Base-by-base conservation (phyloP, 2,888 invertebrate genomes). In the Yponomeuta cagnagella region DNA sequence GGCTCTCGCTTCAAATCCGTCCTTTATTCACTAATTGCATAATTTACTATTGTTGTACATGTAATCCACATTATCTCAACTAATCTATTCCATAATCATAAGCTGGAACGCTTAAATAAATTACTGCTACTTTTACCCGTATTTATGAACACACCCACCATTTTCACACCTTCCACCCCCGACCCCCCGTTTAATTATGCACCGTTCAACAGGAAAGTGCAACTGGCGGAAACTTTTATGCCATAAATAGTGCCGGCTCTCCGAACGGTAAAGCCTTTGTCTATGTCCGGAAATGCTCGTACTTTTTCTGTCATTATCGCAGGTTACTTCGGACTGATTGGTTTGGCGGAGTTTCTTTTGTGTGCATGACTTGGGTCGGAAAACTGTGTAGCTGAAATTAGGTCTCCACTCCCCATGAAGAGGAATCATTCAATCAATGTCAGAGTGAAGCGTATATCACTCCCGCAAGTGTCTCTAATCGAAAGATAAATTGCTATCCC, bases 161-260 rank as follows among this genome's bases (percentile, higher is more conserved):
- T 58, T 30, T 65, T 68, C 48, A 23, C 48, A 68, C 68, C 68
- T 23, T n/a, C 52, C 68, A 10, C 68, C 31, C 48, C 30, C 2
- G 12, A 10, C 68, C 10, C 58, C 63, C 15, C 76, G 76, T 82
- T 83, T 84, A 85, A 86, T 86, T 85, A 85, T 85, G 83, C 85
- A 83, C 77, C 77, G 78, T 76, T 77, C 77, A 76, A 77, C 77
- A 77, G 75, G 78, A 75, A 80, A 79, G 80, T 83, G 82, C 83
- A 84, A 76, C 78, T 79, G 73, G 77, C 77, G 77, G 79, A 76
- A 79, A 81, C 77, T 81, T 82, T 82, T 82, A 82, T 80, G 72
- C 74, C 72, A 74, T 77, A 76, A 77, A 77, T 75, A 76, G 72
- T 71, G 71, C 70, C 58, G n/a, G 48, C 65, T 65, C 63, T 48